phyloP scores from a whole-genome alignment of 2,888 invertebrate genomes.

The Ectemnius continuus region DNA sequence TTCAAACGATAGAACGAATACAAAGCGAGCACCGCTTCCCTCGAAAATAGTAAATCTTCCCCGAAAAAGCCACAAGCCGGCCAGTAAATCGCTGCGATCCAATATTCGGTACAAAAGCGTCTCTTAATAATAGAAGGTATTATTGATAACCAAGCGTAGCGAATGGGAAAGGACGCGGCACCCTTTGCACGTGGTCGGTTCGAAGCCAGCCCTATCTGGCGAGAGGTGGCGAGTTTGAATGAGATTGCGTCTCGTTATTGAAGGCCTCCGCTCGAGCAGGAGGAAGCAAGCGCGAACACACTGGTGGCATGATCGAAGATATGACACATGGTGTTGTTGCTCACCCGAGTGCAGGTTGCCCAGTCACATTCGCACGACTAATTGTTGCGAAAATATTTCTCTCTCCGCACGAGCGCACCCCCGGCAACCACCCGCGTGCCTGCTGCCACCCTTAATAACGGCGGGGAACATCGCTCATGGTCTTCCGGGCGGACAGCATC shows the following conservation, averaged over 20 bases:
- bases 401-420: no score
- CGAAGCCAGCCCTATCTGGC: constrained; percentile 22
- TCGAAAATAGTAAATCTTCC: constrained; percentile 19
- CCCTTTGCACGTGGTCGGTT: constrained; percentile 9
- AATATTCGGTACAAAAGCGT: no score
- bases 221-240: constrained; percentile 32
- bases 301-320: constrained; percentile 42
- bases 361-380: constrained; percentile 38
- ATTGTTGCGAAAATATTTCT: constrained; percentile 55
- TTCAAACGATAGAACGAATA: background rate
- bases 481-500: constrained; percentile 45
- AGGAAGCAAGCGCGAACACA: constrained; percentile 6
- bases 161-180: background rate
- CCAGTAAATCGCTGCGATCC: no score
- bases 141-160: no score
- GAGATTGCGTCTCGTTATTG: constrained; percentile 54
- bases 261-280: constrained; percentile 36
- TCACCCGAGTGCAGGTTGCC: constrained; percentile 38
- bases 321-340: constrained; percentile 51
- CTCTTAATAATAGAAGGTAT: no score
- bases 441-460: constrained; percentile 53
- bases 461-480: constrained; percentile 51
- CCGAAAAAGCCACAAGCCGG: background rate
- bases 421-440: constrained; percentile 29
- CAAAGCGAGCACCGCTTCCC: constrained; percentile 17